Evolutionary conservation across 2,797 vertebrate species (phyloP).

Genomic region (Steatocranus sp.): DNA sequence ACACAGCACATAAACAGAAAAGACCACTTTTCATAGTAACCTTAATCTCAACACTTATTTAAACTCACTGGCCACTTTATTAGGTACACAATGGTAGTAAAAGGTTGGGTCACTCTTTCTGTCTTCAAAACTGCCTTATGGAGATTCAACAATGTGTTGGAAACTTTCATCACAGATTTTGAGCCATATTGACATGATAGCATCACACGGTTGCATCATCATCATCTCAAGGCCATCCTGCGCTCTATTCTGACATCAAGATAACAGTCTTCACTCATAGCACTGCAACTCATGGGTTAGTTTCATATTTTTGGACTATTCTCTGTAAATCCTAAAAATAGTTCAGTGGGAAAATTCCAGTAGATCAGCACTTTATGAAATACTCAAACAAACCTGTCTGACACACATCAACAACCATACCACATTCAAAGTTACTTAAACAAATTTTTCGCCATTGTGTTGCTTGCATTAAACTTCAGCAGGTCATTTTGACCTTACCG

Average conservation of each 20-base stretch:
- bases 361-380: background rate
- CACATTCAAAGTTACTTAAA: background rate
- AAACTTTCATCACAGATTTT: background rate
- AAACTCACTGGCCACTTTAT: background rate
- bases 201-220: background rate
- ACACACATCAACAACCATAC: background rate
- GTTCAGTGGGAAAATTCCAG: background rate
- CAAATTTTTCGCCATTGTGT: background rate
- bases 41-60: background rate
- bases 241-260: background rate
- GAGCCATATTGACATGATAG: background rate
- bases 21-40: background rate
- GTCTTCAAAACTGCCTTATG: background rate
- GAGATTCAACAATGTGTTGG: background rate
- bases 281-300: background rate
- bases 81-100: background rate
- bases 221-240: background rate
- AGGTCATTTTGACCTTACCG: background rate
- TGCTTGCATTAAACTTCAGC: background rate
- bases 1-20: background rate
- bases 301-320: background rate
- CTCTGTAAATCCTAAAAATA: background rate
- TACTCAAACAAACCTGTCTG: background rate
- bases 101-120: background rate
- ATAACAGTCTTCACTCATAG: background rate